phyloP scores from a whole-genome alignment of 1,140 invertebrate genomes.

The Drosophila kohkoa region DNA sequence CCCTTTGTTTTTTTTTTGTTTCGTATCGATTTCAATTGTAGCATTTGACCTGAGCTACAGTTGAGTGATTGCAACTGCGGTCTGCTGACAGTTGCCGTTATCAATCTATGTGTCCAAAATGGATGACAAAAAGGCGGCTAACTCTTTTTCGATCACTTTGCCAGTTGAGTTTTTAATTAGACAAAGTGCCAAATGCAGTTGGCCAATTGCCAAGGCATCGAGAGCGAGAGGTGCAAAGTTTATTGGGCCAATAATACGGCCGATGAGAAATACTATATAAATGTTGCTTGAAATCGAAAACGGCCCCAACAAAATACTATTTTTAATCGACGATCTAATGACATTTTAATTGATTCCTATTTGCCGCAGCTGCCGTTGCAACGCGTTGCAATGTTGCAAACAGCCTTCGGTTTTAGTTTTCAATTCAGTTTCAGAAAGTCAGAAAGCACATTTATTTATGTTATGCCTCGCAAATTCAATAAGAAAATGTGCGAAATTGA shows the following conservation, averaged over 20 bases:
- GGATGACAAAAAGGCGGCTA: background rate
- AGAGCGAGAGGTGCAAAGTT: constrained; percentile 67
- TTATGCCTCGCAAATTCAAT: constrained; percentile 33
- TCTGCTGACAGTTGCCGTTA: constrained; percentile 23
- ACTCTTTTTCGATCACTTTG: background rate
- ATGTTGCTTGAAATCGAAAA: constrained; percentile 54
- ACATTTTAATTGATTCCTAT: constrained; percentile 58
- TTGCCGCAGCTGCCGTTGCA: constrained; percentile 10
- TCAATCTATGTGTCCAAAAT: constrained; percentile 29
- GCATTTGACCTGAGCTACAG: constrained; percentile 1
- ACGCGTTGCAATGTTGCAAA: background rate
- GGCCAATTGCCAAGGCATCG: constrained; percentile 47
- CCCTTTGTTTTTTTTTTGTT: background rate
- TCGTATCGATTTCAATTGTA: constrained; percentile 25
- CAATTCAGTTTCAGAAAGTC: constrained; percentile 24
- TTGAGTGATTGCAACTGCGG: constrained; percentile 21
- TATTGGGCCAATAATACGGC: constrained; percentile 75
- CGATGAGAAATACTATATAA: constrained; percentile 21
- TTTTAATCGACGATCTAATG: constrained; percentile 67
- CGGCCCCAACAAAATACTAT: constrained; percentile 55
- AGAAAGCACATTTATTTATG: constrained; percentile 40
- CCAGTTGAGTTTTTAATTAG: constrained; percentile 48
- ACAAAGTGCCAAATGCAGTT: constrained; percentile 34
- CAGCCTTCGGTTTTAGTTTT: constrained; percentile 22
- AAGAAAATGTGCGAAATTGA: constrained; percentile 41